These are phyloP conservation scores for Corbicula japonica DNA, from an alignment of 2,888 invertebrate species.

Conservation along the genomic window DNA sequence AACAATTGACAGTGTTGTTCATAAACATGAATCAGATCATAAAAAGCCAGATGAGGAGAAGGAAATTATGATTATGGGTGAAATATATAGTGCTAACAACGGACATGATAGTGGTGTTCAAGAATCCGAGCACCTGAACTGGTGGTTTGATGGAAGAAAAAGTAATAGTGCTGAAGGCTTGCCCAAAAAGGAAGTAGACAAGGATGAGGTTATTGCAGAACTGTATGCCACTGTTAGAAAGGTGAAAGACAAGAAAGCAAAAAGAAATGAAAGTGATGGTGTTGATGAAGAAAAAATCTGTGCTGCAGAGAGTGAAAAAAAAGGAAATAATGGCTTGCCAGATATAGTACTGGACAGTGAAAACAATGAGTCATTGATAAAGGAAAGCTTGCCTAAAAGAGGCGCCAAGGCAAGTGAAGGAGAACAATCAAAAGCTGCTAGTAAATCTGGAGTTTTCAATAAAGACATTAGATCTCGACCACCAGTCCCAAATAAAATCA, in stretches of 20 bases:
- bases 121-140: not conserved
- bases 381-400: too few relatives aligned
- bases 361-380: too few relatives aligned
- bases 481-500: conserved; percentile 3
- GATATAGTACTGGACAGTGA: too few relatives aligned
- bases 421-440: too few relatives aligned
- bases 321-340: too few relatives aligned
- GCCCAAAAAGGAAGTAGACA: conserved; percentile 20
- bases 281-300: too few relatives aligned
- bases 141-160: conserved; percentile 11
- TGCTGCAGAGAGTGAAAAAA: conserved; percentile 11
- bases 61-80: conserved; percentile 36
- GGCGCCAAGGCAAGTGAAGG: too few relatives aligned
- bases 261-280: not conserved
- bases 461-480: not conserved
- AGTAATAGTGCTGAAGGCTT: conserved; percentile 27
- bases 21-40: not conserved
- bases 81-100: conserved; percentile 8
- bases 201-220: conserved; percentile 33
- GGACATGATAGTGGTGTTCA: not conserved
- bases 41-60: not conserved
- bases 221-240: conserved; percentile 61
- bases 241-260: conserved; percentile 22
- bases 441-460: too few relatives aligned
- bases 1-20: conserved; percentile 20